A percentile compares a stretch with the other conserved stretches of the same genome.
Conservation (phyloP, 2,113 vertebrate species). For the Coptodon rendalli region DNA sequence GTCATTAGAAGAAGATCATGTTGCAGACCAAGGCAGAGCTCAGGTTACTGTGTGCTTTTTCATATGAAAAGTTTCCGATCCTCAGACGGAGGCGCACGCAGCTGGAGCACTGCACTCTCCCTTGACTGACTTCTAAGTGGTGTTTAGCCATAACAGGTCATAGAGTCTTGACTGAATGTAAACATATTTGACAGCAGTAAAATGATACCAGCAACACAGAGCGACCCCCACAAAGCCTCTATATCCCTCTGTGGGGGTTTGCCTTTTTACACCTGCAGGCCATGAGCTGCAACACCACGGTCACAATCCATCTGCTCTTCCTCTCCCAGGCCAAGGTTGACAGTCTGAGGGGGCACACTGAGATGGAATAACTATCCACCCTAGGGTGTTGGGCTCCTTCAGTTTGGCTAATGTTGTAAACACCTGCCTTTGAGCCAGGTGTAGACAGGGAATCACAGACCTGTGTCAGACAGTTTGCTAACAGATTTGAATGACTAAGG, state of each 20-base stretch:
- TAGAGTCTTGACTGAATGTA: neutral
- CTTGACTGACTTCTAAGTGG: neutral
- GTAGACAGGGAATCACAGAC: neutral
- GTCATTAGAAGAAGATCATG: neutral
- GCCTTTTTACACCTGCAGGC: slow-evolving; percentile 27
- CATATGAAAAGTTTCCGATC: neutral
- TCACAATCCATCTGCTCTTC: neutral
- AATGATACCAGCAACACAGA: slow-evolving; percentile 14
- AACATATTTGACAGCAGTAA: slow-evolving; percentile 47
- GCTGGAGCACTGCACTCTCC: neutral
- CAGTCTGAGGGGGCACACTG: neutral
- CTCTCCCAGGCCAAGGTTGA: neutral
- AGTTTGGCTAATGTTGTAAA: slow-evolving; percentile 22
- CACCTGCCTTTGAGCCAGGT: neutral
- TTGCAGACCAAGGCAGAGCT: neutral
- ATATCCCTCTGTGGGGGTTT: neutral
- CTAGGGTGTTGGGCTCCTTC: neutral
- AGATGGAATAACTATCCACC: neutral
- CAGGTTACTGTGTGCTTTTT: neutral
- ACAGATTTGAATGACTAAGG: neutral
- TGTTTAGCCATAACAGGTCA: neutral
- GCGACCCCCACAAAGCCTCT: neutral
- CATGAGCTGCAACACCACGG: neutral
- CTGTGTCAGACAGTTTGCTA: neutral
- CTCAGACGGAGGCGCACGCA: neutral